Percentiles rank a stretch among this genome's conserved stretches.
Evolutionary conservation across 2,113 vertebrate genomes (phyloP).

Genomic region (Charina bottae): DNA sequence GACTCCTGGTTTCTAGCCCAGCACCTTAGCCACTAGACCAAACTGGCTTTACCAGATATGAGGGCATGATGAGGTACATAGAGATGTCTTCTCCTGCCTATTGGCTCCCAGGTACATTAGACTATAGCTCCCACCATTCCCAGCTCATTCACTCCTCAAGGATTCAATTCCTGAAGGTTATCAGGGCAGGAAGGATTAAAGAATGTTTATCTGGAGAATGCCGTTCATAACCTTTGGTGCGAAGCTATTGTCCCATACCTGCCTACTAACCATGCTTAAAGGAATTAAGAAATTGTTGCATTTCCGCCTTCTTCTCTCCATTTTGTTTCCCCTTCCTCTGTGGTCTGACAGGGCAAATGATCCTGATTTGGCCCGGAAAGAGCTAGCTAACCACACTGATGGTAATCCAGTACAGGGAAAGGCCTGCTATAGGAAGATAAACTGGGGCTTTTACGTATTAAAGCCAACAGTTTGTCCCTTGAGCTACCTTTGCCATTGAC

Average conservation of each 20-base stretch:
- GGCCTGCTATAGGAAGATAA: background rate
- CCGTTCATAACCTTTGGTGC: background rate
- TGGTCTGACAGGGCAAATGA: background rate
- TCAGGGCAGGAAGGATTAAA: background rate
- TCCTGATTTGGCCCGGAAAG: background rate
- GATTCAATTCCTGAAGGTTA: background rate
- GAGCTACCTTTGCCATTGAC: background rate
- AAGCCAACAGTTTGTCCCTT: background rate
- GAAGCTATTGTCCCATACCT: background rate
- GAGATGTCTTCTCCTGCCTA: background rate
- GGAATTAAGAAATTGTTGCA: background rate
- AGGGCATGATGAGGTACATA: background rate
- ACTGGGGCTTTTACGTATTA: background rate
- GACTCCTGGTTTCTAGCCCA: no score
- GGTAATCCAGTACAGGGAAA: background rate
- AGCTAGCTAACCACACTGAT: background rate
- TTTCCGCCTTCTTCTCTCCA: no score
- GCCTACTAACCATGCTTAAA: no score
- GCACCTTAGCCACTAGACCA: no score
- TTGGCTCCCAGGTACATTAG: background rate
- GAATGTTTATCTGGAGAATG: background rate
- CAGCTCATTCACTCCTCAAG: background rate
- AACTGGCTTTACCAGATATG: background rate
- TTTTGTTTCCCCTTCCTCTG: background rate
- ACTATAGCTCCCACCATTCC: background rate